Percentiles rank a stretch among this genome's conserved stretches.
Evolutionary conservation across 2,113 vertebrate genomes (phyloP).

Genomic region (Sphaerodactylus townsendi): DNA sequence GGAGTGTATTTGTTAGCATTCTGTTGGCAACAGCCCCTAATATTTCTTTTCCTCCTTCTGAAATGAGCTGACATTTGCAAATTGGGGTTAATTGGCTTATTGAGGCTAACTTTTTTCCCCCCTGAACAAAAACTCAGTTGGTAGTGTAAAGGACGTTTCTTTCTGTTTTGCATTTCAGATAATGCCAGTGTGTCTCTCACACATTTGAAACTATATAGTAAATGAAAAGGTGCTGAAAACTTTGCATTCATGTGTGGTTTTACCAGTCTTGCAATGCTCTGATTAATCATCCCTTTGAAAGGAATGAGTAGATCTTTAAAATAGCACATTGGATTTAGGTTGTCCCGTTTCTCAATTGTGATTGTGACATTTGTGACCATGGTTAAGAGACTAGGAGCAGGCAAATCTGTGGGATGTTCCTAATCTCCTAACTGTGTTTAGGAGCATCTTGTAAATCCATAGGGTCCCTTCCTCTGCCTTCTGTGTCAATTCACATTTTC

Average conservation of each 20-base stretch:
- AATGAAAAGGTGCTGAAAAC: background rate
- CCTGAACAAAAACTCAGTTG: background rate
- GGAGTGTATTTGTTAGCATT: slow-evolving; percentile 43
- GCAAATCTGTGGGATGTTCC: too few relatives aligned
- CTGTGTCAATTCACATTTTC: background rate
- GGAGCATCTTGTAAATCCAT: background rate
- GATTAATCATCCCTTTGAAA: background rate
- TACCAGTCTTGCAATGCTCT: background rate
- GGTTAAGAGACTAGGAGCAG: background rate
- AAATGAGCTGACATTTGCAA: slow-evolving; percentile 9
- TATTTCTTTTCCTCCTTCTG: slow-evolving; percentile 40
- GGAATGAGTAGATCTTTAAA: background rate
- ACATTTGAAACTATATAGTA: background rate
- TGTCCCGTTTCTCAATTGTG: background rate
- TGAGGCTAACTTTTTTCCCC: background rate
- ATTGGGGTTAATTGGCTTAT: slow-evolving; percentile 41
- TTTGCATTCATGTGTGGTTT: background rate
- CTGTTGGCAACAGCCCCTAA: slow-evolving; percentile 10
- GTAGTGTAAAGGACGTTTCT: background rate
- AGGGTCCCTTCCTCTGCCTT: background rate
- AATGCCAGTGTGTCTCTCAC: slow-evolving; percentile 18
- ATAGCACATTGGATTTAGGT: background rate
- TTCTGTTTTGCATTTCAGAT: background rate
- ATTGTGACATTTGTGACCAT: background rate
- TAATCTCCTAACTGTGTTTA: background rate